Base-by-base conservation (phyloP, 1,140 invertebrate species). In the Chironomus striatipennis region DNA sequence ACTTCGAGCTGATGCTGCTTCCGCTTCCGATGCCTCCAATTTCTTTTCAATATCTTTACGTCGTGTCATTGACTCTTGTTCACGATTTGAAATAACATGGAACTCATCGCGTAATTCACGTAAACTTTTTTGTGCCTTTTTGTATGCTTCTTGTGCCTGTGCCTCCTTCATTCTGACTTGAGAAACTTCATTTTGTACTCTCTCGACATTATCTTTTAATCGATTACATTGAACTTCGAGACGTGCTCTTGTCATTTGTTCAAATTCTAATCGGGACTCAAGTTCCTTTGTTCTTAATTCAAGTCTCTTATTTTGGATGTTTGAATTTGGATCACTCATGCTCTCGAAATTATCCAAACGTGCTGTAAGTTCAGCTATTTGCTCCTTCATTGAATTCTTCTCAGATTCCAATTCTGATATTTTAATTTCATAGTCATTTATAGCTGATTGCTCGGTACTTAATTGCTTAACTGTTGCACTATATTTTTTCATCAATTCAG, bases 401-500 rank as follows among this genome's bases (percentile, higher is more conserved):
- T 96, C 93, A 9, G 88, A 86, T 77, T 92, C 90, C 42, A 95
- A 84, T 75, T 92, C 88, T 47, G 90, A 89, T 2, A 96, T 91
- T 76, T 92, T 88, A 8, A 89, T 88, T 43, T 90, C 88, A 70
- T 93, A 90, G 79, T 97, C 93, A 67, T 92, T 89, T 15, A 95
- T 83, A 75, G 88, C 90, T 74, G 87, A 87, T 78, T 97, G 94
- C 79, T 97, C 94, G 1, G 90, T 85, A 21, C 93, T 92, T 70
- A 96, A 85, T 79, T 96, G 92, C 78, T 91, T 90, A 0, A 97
- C 94, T 15, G 91, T 87, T 5, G 91, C 87, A 76, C 95, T 93
- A 84, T 96, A 97, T 81, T 97, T 97, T 83, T 95, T 96, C 85
- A 97, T 85, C 6, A 95, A 85, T 82, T 96, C 94, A 0, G 91